Percentiles rank a stretch among this genome's conserved stretches.
phyloP scores from a whole-genome alignment of 1,140 invertebrate species.

The Drosophila bocki region DNA sequence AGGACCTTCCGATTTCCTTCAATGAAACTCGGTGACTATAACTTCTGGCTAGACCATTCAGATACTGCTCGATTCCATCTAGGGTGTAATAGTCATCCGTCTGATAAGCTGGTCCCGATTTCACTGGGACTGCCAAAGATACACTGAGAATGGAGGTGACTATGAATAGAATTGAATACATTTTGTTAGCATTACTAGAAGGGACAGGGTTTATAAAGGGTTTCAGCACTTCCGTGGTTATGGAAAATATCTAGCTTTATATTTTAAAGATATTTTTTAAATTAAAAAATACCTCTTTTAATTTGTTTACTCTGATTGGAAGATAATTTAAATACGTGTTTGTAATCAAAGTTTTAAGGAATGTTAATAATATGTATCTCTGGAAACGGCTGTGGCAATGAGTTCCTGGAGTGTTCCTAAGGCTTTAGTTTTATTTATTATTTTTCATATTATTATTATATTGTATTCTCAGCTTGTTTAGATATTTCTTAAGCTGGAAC shows the following conservation, averaged over 20 bases:
- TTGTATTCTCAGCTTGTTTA: too few relatives aligned
- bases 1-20: slow-evolving; percentile 76
- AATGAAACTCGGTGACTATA: slow-evolving; percentile 81
- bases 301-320: background rate
- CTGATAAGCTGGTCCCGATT: background rate
- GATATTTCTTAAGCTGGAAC: background rate
- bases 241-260: too few relatives aligned
- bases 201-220: background rate
- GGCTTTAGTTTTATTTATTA: too few relatives aligned
- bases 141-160: background rate
- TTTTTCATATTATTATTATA: background rate
- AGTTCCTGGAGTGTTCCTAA: too few relatives aligned
- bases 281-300: background rate
- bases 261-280: background rate
- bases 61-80: slow-evolving; percentile 85
- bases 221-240: too few relatives aligned
- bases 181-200: background rate
- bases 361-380: slow-evolving; percentile 29
- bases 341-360: background rate
- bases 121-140: background rate
- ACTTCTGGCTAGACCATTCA: slow-evolving; percentile 81
- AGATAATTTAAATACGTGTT: background rate
- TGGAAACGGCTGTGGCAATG: too few relatives aligned
- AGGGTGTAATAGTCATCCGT: slow-evolving; percentile 51
- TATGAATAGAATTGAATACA: background rate